These are phyloP conservation scores for Leptinotarsa lineolata DNA, from an alignment of 1,140 invertebrate genomes.

Conservation along the genomic window DNA sequence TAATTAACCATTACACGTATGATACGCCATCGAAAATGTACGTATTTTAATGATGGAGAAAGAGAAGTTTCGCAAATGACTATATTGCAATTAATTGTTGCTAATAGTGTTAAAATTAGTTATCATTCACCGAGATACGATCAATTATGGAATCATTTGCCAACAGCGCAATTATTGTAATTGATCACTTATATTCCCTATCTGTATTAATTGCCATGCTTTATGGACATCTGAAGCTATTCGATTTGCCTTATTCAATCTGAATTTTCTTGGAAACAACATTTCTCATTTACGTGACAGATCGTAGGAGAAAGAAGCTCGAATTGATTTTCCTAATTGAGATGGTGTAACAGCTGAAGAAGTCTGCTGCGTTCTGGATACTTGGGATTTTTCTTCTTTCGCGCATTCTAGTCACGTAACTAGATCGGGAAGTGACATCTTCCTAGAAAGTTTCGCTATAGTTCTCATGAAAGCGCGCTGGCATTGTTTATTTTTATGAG, in stretches of 20 bases:
- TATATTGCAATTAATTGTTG: constrained; percentile 29
- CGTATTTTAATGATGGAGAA: constrained; percentile 17
- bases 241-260: constrained; percentile 20
- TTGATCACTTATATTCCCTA: constrained; percentile 27
- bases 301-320: constrained; percentile 22
- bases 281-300: constrained; percentile 25
- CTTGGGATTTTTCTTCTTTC: too few species aligned
- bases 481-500: too few species aligned
- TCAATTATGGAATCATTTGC: constrained; percentile 28
- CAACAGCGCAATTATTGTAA: constrained; percentile 26
- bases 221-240: constrained; percentile 22
- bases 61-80: constrained; percentile 30
- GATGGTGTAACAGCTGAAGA: neutral
- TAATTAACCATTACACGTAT: constrained; percentile 12
- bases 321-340: constrained; percentile 16
- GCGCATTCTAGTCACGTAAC: too few species aligned
- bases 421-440: too few species aligned
- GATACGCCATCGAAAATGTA: constrained; percentile 6
- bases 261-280: constrained; percentile 13
- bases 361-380: neutral
- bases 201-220: constrained; percentile 20
- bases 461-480: too few species aligned
- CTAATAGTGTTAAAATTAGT: constrained; percentile 30
- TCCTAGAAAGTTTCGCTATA: too few species aligned
- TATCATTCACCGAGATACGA: constrained; percentile 20